Evolutionary conservation across 2,113 vertebrate species (phyloP).

Genomic region (Agapornis roseicollis): DNA sequence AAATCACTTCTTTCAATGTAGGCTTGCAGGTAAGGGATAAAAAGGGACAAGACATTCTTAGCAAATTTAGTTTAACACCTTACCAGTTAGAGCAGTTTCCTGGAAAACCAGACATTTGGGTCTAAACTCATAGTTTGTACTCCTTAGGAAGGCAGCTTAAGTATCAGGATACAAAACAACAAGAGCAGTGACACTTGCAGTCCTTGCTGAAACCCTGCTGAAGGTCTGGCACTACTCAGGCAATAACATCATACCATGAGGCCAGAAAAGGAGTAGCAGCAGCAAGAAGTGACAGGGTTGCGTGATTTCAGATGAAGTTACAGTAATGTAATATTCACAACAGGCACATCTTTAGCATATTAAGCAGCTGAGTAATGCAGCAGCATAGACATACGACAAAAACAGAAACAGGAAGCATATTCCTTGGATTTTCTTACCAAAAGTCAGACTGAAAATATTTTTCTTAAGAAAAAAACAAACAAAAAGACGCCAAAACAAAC

Average conservation of each 20-base stretch:
- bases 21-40: not conserved
- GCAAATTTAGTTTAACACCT: not conserved
- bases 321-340: not conserved
- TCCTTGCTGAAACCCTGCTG: not conserved
- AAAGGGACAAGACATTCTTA: not conserved
- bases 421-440: not conserved
- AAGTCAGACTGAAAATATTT: not conserved
- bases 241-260: rapidly evolving
- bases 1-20: not conserved
- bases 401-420: not conserved
- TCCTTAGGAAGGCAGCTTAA: not conserved
- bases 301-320: not conserved
- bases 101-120: not conserved
- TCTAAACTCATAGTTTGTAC: not conserved
- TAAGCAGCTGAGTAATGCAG: not conserved
- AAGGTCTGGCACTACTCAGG: not conserved
- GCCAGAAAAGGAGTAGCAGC: not conserved
- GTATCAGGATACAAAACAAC: not conserved
- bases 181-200: rapidly evolving
- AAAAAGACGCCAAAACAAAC: not conserved
- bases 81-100: not conserved
- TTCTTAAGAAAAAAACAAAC: not conserved
- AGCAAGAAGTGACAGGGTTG: not conserved
- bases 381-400: not conserved
- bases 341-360: rapidly evolving